These are phyloP conservation scores for Panagrolaimus sp. DNA, from an alignment of 1,140 invertebrate species.

Conservation along the genomic window DNA sequence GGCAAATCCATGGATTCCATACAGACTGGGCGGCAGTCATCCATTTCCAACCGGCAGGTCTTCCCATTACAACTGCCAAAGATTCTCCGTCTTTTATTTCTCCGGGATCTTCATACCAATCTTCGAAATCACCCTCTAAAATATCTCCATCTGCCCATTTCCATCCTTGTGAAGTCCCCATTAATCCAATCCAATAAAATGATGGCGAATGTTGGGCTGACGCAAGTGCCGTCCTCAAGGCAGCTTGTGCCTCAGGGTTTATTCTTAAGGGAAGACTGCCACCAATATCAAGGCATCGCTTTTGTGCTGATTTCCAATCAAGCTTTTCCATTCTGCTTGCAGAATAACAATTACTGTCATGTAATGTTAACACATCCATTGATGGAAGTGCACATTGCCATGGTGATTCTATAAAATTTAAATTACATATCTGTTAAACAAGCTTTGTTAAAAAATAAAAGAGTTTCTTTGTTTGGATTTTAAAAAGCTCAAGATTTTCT, in stretches of 20 bases:
- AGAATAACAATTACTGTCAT: slow-evolving; percentile 33
- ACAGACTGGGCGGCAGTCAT: slow-evolving; percentile 32
- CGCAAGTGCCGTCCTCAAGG: slow-evolving; percentile 24
- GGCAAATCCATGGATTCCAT: slow-evolving; percentile 40
- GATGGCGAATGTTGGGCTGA: slow-evolving; percentile 18
- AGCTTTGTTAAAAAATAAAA: too few species aligned
- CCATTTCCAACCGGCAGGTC: slow-evolving; percentile 34
- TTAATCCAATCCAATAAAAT: slow-evolving; percentile 27
- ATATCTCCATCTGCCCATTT: slow-evolving; percentile 32
- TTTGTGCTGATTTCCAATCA: slow-evolving; percentile 35
- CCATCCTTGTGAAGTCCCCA: slow-evolving; percentile 29
- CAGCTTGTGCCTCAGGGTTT: slow-evolving; percentile 16
- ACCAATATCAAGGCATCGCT: slow-evolving; percentile 33
- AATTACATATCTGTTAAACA: too few species aligned
- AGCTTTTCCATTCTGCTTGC: slow-evolving; percentile 28
- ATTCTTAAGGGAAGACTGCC: slow-evolving; percentile 32
- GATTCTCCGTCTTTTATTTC: slow-evolving; percentile 24
- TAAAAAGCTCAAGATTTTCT: too few species aligned
- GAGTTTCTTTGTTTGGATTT: too few species aligned
- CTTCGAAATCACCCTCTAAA: slow-evolving; percentile 1
- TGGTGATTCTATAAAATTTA: slow-evolving; percentile 34
- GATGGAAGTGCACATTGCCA: slow-evolving; percentile 39
- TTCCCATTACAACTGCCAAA: slow-evolving; percentile 28
- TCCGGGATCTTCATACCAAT: slow-evolving; percentile 19
- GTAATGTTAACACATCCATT: slow-evolving; percentile 35